Conservation (phyloP, 1,140 invertebrate genomes). For the Drosophila ananassae region DNA sequence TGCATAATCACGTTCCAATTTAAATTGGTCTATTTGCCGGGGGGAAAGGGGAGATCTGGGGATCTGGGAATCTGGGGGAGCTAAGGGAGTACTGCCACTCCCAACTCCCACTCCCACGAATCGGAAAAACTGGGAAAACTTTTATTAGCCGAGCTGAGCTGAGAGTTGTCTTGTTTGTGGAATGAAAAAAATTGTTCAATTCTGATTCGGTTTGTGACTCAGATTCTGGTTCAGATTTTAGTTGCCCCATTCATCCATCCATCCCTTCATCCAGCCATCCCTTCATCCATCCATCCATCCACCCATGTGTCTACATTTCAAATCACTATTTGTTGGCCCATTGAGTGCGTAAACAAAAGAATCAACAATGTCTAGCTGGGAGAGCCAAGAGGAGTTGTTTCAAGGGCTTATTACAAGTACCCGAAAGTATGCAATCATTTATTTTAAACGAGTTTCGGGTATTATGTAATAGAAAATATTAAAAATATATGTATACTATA, state of each 20-base stretch:
- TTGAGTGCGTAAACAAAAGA: constrained; percentile 39
- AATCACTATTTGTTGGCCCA: constrained; percentile 26
- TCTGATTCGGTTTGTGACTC: constrained; percentile 30
- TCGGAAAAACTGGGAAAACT: constrained; percentile 67
- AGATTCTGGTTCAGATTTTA: constrained; percentile 14
- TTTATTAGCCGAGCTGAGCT: constrained; percentile 61
- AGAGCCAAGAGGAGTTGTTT: background rate
- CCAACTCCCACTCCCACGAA: background rate
- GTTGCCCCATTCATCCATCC: constrained; percentile 10
- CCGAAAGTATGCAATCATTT: no score
- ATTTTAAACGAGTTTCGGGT: no score
- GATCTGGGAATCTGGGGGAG: background rate
- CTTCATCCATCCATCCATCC: constrained; percentile 13
- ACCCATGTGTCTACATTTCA: constrained; percentile 26
- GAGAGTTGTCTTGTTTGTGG: constrained; percentile 42
- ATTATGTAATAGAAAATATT: no score
- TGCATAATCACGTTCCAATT: constrained; percentile 82
- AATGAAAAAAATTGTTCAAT: constrained; percentile 44
- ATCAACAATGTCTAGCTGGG: constrained; percentile 20
- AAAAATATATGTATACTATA: no score
- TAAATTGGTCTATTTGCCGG: constrained; percentile 80
- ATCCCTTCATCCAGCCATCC: background rate
- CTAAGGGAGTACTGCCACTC: background rate
- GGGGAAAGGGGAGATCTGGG: background rate
- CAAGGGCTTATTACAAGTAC: no score